Evolutionary conservation across 2,888 invertebrate species (phyloP), one percentile per base, ranked within the genome.

Genomic region (Patella caerulea): DNA sequence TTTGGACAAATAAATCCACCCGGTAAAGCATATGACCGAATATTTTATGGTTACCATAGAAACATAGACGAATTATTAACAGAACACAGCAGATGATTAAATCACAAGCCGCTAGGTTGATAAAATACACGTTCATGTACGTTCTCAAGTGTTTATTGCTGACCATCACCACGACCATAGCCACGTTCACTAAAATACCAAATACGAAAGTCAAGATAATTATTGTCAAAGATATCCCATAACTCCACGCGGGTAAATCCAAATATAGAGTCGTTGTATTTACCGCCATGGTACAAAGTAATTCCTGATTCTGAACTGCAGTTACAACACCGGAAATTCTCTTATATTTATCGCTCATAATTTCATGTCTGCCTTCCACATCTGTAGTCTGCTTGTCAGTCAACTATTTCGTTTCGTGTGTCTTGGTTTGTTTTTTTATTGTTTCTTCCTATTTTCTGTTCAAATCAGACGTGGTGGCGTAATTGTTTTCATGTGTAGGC

Each of bases 1-100:
- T 83, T n/a, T 83, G 78, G 12, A 86, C 72, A 59, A 87, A 85
- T 14, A 83, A 79, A 24, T 82, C 86, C 2, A 78, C 45, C 12
- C 74, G 56, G 75, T 85, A 86, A 1, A 86, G 52, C 2, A 56
- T 72, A 12, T 53, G 11, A 29, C 17, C 69, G 2, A 59, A 59
- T 9, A 11, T n/a, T 19, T 17, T 19, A 17, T 19, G n/a, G 17
- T 59, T 59, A 11, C 17, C 19, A 59, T 17, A 59, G n/a, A 59
- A 19, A 19, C 59, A 17, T 3, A 19, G 19, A 59, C 59, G 59
- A 59, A 59, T 59, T 59, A 59, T 17, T 19, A 59, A 59, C 7
- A 19, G 17, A 17, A 59, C 59, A 59, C 59, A 59, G 19, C 59
- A 59, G 11, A 59, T 59, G 17, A 59, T 59, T 19, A 59, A 59